Conservation (phyloP, 1,140 invertebrate genomes). For the Tetranychus urticae region DNA sequence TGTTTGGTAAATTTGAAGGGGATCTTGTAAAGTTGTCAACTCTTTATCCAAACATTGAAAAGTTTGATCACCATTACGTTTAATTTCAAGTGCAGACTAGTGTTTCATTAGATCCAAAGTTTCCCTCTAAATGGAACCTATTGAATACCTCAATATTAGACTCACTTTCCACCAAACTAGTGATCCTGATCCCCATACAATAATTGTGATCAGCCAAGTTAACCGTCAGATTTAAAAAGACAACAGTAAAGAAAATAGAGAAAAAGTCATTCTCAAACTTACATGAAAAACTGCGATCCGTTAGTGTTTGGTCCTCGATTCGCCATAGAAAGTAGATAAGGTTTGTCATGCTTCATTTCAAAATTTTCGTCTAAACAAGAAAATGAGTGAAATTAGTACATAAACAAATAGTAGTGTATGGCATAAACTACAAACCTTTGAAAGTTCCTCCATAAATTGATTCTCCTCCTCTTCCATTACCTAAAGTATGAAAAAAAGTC, state of each 20-base stretch:
- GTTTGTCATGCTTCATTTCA: conserved; percentile 53
- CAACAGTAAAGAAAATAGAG: not conserved
- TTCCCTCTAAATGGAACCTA: not conserved
- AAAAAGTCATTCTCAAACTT: conserved; percentile 15
- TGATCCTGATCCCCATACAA: not conserved
- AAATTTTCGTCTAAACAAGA: conserved; percentile 60
- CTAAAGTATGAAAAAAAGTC: conserved; percentile 14
- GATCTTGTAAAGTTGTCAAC: not conserved
- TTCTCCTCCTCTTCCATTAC: conserved; percentile 71
- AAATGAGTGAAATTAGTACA: not conserved
- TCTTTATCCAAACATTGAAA: not conserved
- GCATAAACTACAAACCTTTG: conserved; percentile 32
- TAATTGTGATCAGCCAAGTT: not conserved
- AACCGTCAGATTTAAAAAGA: conserved; percentile 30
- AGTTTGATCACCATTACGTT: conserved; percentile 17
- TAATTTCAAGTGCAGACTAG: conserved; percentile 27
- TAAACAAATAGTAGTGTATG: not conserved
- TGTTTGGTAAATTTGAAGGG: conserved; percentile 26
- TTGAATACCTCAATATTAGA: conserved; percentile 1
- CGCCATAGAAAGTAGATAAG: conserved; percentile 75
- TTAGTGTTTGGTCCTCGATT: conserved; percentile 90
- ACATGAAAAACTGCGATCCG: conserved; percentile 95
- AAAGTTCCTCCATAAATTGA: conserved; percentile 72
- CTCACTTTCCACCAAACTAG: not conserved
- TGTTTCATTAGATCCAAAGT: too few relatives aligned